phyloP scores from a whole-genome alignment of 2,797 vertebrate genomes.

The Pelochelys cantorii region DNA sequence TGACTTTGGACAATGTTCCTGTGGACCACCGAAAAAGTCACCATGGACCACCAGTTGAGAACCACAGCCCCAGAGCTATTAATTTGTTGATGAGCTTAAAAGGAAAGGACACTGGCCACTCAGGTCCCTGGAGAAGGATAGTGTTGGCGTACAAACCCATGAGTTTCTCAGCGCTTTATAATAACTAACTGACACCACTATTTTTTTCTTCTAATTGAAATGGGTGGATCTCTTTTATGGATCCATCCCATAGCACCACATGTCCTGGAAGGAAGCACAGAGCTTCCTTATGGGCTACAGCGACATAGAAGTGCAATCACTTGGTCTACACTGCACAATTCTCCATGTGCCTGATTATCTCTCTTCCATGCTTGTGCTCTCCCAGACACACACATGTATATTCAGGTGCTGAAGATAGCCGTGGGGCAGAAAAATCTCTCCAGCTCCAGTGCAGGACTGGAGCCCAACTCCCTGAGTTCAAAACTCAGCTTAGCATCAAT shows the following conservation, averaged over 20 bases:
- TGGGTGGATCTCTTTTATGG: not conserved
- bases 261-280: not conserved
- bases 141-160: not conserved
- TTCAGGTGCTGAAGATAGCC: not conserved
- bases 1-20: too few species aligned
- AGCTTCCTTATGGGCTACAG: accelerated
- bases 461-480: not conserved
- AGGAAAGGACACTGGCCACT: conserved; percentile 2
- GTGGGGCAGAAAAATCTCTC: not conserved
- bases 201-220: not conserved
- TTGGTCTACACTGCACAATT: not conserved
- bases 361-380: not conserved
- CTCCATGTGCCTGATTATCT: not conserved
- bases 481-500: not conserved
- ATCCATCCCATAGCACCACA: not conserved
- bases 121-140: not conserved
- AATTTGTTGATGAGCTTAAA: conserved; percentile 35
- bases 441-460: not conserved
- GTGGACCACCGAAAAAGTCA: too few species aligned
- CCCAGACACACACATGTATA: not conserved
- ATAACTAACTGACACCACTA: not conserved
- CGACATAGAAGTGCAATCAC: not conserved
- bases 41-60: too few species aligned
- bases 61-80: conserved; percentile 24
- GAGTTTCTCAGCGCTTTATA: conserved; percentile 36